Evolutionary conservation across 1,140 invertebrate genomes (phyloP).

Genomic region (Cepaea nemoralis): DNA sequence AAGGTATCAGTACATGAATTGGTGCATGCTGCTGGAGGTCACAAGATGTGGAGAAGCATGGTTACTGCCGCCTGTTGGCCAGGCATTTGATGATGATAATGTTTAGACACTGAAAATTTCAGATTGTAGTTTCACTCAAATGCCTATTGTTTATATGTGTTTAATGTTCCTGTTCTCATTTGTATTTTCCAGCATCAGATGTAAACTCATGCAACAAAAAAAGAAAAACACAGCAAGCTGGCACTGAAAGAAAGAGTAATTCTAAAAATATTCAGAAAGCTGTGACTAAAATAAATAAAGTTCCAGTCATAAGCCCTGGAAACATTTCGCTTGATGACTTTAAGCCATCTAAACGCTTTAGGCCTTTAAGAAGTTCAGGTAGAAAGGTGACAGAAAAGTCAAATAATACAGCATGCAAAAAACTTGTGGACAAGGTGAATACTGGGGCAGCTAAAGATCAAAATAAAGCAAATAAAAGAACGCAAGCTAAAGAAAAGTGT

Average conservation of each 20-base stretch:
- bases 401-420: background rate
- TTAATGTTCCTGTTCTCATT: too few relatives aligned
- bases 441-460: background rate
- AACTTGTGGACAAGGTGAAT: background rate
- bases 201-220: too few relatives aligned
- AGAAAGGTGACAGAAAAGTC: conserved; percentile 11
- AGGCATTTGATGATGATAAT: too few relatives aligned
- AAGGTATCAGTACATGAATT: too few relatives aligned
- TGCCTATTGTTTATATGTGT: too few relatives aligned
- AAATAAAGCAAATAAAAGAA: background rate
- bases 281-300: background rate
- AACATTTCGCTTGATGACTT: conserved; percentile 26
- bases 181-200: too few relatives aligned
- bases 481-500: background rate
- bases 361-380: background rate
- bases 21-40: too few relatives aligned
- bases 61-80: too few relatives aligned
- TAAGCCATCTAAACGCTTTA: background rate
- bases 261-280: background rate
- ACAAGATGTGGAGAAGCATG: too few relatives aligned
- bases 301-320: conserved; percentile 25
- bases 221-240: background rate
- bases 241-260: background rate
- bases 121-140: too few relatives aligned
- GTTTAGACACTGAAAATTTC: too few relatives aligned